Evolutionary conservation across 2,888 invertebrate species (phyloP).

Genomic region (Cantharis nigra): DNA sequence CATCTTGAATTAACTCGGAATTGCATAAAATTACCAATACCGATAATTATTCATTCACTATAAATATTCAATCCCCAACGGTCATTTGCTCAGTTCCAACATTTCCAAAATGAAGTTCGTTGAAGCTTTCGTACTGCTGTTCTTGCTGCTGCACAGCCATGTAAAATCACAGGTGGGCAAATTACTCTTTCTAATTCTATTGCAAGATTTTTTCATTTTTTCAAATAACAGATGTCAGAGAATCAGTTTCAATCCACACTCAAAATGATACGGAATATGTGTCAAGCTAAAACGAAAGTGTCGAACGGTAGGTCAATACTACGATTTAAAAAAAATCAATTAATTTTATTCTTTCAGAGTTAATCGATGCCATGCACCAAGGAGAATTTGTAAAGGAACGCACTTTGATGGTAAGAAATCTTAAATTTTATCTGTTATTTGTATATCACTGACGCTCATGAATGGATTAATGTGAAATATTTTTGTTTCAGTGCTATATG

Average conservation of each 20-base stretch:
- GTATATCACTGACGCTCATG: too few species aligned
- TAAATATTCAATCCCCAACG: background rate
- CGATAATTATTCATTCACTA: background rate
- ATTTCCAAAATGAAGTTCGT: background rate
- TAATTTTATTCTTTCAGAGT: conserved; percentile 21
- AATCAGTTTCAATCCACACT: background rate
- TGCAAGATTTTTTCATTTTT: too few species aligned
- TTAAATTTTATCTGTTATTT: too few species aligned
- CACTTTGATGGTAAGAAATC: conserved; percentile 26
- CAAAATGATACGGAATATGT: background rate
- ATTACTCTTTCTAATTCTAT: background rate
- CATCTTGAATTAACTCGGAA: background rate
- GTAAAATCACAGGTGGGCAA: background rate
- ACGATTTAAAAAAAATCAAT: background rate
- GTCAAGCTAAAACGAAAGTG: background rate
- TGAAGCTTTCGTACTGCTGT: background rate
- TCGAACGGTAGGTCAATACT: background rate
- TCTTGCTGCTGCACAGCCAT: background rate
- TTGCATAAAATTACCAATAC: background rate
- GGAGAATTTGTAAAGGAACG: conserved; percentile 34
- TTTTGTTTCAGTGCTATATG: conserved; percentile 56
- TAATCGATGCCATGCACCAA: conserved; percentile 38
- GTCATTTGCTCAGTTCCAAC: background rate
- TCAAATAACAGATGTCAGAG: background rate
- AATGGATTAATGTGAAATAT: background rate